Conservation (phyloP, 2,797 vertebrate genomes). For the Diplodus sargus region DNA sequence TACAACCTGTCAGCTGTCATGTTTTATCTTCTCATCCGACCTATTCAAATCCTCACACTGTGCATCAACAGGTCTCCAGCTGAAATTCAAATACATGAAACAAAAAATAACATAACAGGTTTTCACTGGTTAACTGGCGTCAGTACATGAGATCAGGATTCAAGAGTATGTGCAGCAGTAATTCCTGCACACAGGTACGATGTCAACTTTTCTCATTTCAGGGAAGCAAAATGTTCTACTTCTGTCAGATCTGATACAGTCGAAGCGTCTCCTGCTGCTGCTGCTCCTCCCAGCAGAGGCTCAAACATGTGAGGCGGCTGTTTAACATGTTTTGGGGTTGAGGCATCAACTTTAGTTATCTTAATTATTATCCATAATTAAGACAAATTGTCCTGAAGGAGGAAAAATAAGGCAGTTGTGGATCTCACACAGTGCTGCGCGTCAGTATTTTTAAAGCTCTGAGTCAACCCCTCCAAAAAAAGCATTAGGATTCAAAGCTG, state of each 20-base stretch:
- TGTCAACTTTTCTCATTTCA: too few relatives aligned
- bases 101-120: constrained; percentile 30
- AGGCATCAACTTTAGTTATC: background rate
- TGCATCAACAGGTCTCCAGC: constrained; percentile 83
- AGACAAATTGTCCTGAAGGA: background rate
- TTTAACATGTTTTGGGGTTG: background rate
- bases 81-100: constrained; percentile 82
- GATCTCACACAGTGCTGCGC: constrained; percentile 8
- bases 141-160: too few relatives aligned
- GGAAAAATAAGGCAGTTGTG: background rate
- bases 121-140: constrained; percentile 25
- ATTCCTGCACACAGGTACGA: too few relatives aligned
- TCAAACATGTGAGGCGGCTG: too few relatives aligned
- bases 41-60: constrained; percentile 91
- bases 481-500: constrained; percentile 46
- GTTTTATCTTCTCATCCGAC: constrained; percentile 66
- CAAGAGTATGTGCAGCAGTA: too few relatives aligned
- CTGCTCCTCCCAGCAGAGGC: too few relatives aligned
- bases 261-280: too few relatives aligned
- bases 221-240: too few relatives aligned
- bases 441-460: constrained; percentile 8
- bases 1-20: constrained; percentile 51
- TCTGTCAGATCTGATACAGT: too few relatives aligned
- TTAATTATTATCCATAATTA: background rate
- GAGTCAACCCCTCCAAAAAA: constrained; percentile 7